phyloP scores from a whole-genome alignment of 37 sponge, comb jelly and placozoan species.

The Mnemiopsis leidyi region DNA sequence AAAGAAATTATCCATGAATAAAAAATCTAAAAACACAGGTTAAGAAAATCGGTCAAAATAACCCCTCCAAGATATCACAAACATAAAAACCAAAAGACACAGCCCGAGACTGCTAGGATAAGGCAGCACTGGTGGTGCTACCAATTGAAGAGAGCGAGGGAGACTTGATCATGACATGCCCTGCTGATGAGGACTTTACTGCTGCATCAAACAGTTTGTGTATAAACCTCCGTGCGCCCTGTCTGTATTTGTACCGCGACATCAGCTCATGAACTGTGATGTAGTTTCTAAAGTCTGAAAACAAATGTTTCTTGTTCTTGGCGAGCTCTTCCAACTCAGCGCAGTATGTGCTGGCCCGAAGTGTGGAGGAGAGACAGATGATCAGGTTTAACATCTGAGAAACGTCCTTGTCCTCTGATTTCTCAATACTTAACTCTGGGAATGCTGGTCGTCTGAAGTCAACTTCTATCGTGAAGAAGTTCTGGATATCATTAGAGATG shows the following conservation, averaged over 20 bases:
- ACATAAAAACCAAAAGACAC: too few relatives aligned
- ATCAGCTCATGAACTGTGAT: conserved; percentile 39
- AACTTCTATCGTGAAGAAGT: conserved; percentile 43
- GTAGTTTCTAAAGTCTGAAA: conserved; percentile 44
- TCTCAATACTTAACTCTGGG: neutral
- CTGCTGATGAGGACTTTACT: conserved; percentile 11
- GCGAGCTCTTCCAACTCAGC: conserved; percentile 36
- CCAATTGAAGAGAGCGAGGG: conserved; percentile 23
- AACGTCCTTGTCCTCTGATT: neutral
- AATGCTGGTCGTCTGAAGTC: conserved; percentile 28
- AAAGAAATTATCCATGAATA: too few relatives aligned
- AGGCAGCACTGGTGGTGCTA: neutral
- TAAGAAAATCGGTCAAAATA: too few relatives aligned
- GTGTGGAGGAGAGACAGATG: conserved; percentile 31
- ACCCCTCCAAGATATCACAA: too few relatives aligned
- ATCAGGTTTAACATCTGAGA: conserved; percentile 6
- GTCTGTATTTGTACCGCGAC: conserved; percentile 26
- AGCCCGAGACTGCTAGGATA: neutral
- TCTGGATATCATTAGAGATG: conserved; percentile 41
- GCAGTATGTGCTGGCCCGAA: conserved; percentile 12
- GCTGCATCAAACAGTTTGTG: conserved; percentile 53
- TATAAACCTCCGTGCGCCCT: conserved; percentile 20
- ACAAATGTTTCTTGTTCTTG: conserved; percentile 21
- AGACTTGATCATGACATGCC: neutral
- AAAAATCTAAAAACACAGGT: too few relatives aligned